Evolutionary conservation across 2,113 vertebrate species (phyloP).

Genomic region (Takifugu bimaculatus): DNA sequence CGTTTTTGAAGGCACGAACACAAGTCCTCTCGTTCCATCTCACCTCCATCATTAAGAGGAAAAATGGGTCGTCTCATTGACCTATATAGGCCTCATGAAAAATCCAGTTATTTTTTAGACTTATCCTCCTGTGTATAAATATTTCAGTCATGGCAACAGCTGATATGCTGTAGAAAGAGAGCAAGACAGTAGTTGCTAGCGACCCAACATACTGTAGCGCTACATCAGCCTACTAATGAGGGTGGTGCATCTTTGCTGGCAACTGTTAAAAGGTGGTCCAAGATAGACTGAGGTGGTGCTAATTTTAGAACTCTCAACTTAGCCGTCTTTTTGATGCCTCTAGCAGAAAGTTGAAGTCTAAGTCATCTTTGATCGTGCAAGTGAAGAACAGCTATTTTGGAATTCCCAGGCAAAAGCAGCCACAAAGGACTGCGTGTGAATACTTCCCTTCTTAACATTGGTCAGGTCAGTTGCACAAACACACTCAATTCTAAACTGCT

Average conservation of each 20-base stretch:
- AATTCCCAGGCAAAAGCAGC: too few relatives aligned
- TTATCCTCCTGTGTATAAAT: slow-evolving; percentile 64
- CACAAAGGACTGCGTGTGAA: too few relatives aligned
- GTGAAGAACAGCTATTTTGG: too few relatives aligned
- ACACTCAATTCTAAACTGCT: too few relatives aligned
- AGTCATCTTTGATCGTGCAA: too few relatives aligned
- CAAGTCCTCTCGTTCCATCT: slow-evolving; percentile 23
- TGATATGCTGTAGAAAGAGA: slow-evolving; percentile 40
- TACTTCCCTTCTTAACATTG: too few relatives aligned
- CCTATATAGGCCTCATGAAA: slow-evolving; percentile 71
- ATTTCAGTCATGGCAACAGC: slow-evolving; percentile 63
- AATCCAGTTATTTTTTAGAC: slow-evolving; percentile 59
- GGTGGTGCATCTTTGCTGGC: not conserved
- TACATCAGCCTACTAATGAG: slow-evolving; percentile 4
- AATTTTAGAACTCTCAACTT: too few relatives aligned
- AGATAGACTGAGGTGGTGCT: too few relatives aligned
- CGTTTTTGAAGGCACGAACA: not conserved
- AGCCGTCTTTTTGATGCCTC: not conserved
- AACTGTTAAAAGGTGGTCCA: slow-evolving; percentile 1
- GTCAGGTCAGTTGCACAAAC: too few relatives aligned
- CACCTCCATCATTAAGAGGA: slow-evolving; percentile 42
- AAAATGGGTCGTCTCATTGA: slow-evolving; percentile 74
- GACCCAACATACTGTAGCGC: slow-evolving; percentile 18
- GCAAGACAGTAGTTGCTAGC: slow-evolving; percentile 35
- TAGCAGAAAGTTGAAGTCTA: not conserved